A percentile compares a stretch with the other conserved stretches of the same genome.
Conservation (phyloP, 2,113 vertebrate genomes). For the Nycticorax nycticorax region DNA sequence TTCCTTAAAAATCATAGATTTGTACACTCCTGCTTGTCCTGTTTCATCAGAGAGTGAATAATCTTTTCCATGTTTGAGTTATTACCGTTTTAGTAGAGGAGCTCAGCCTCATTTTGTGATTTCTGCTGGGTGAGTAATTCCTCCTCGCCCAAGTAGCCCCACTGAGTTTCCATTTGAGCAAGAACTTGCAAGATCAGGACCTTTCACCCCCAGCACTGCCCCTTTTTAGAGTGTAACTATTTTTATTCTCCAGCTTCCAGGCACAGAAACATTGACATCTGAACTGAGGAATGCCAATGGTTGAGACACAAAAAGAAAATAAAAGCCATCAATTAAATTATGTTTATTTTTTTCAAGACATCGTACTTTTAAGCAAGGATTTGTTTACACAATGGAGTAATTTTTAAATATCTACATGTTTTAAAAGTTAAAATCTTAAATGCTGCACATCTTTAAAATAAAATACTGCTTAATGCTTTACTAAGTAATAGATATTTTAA, state of each 20-base stretch:
- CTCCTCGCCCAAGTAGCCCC: neutral
- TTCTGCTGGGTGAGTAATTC: conserved; percentile 1
- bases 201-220: conserved; percentile 3
- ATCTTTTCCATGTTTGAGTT: conserved; percentile 18
- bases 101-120: neutral
- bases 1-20: neutral
- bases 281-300: neutral
- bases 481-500: neutral
- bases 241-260: conserved; percentile 44
- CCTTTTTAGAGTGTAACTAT: neutral
- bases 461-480: neutral
- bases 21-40: neutral
- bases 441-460: neutral
- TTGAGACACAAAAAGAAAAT: conserved; percentile 18
- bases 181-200: conserved; percentile 22
- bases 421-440: neutral
- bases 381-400: neutral
- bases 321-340: neutral
- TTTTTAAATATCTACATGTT: neutral
- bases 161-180: conserved; percentile 9
- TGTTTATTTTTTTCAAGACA: neutral
- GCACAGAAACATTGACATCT: conserved; percentile 22
- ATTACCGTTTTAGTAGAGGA: conserved; percentile 23
- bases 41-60: neutral
- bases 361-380: neutral